Conservation (phyloP, 2,797 vertebrate species). For the Propithecus deckenii region DNA sequence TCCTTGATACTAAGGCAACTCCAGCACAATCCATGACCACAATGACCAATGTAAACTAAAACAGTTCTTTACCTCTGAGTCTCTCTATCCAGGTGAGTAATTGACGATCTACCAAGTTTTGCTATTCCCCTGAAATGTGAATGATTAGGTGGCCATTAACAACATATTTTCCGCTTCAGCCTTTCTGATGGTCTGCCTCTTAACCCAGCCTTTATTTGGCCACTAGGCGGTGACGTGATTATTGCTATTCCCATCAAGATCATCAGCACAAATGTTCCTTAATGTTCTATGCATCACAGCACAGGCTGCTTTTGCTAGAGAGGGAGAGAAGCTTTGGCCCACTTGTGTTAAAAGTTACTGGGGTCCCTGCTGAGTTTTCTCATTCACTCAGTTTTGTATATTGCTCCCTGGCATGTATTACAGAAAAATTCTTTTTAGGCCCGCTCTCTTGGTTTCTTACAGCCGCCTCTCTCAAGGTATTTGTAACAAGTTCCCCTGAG, state of each 20-base stretch:
- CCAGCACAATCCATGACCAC: background rate
- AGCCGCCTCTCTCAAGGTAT: background rate
- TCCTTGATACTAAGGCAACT: background rate
- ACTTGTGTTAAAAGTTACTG: background rate
- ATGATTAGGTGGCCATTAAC: background rate
- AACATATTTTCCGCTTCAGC: background rate
- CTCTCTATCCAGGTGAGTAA: background rate
- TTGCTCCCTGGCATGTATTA: background rate
- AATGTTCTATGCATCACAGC: background rate
- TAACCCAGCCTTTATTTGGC: background rate
- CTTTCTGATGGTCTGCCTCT: background rate
- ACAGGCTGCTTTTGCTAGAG: background rate
- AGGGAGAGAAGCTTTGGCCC: background rate
- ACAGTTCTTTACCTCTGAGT: background rate
- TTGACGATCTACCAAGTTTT: background rate
- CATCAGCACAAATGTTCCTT: background rate
- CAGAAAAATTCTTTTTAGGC: background rate
- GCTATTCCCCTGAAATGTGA: background rate
- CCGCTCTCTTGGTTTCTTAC: background rate
- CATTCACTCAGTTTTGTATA: background rate
- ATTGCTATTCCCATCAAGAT: background rate
- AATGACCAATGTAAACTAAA: background rate
- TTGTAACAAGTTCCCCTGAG: slow-evolving; percentile 10
- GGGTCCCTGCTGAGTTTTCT: background rate
- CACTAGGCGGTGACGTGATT: background rate